Percentiles rank a stretch among this genome's conserved stretches.
phyloP scores from a whole-genome alignment of 2,888 invertebrate species.

The Clepsis dumicolana region DNA sequence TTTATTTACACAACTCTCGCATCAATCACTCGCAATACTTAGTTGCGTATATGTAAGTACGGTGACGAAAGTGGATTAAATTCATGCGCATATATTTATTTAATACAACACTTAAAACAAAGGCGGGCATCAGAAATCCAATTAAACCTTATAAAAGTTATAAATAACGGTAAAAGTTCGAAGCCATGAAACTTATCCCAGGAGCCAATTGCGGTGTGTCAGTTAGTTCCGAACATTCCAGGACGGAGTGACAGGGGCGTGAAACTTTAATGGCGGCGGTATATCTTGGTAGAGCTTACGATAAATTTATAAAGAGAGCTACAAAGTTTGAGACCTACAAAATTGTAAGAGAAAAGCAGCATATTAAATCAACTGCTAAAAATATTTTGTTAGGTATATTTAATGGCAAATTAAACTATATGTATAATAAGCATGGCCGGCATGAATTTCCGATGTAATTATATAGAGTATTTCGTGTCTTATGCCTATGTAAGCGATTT shows the following conservation, averaged over 20 bases:
- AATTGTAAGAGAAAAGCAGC: slow-evolving; percentile 27
- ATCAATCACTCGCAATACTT: background rate
- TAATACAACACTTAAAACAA: slow-evolving; percentile 9
- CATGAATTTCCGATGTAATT: too few species aligned
- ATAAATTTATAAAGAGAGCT: slow-evolving; percentile 61
- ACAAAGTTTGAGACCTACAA: slow-evolving; percentile 46
- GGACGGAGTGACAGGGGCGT: slow-evolving; percentile 56
- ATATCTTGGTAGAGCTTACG: slow-evolving; percentile 57
- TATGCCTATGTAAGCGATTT: too few species aligned
- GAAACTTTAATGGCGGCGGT: slow-evolving; percentile 69
- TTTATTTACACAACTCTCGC: slow-evolving; percentile 1
- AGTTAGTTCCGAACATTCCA: slow-evolving; percentile 56
- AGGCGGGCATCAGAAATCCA: slow-evolving; percentile 17
- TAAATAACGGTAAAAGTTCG: slow-evolving; percentile 47
- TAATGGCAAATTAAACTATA: background rate
- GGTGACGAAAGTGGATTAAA: background rate
- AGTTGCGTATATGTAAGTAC: background rate
- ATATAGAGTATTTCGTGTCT: background rate
- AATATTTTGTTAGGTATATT: background rate
- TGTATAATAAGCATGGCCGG: background rate
- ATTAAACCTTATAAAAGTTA: slow-evolving; percentile 30
- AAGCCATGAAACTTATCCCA: slow-evolving; percentile 59
- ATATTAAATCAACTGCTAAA: slow-evolving; percentile 1
- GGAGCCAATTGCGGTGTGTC: slow-evolving; percentile 60
- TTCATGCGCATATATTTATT: slow-evolving; percentile 4